Evolutionary conservation across 2,888 invertebrate genomes (phyloP), one percentile per base, ranked within the genome.

Genomic region (Tiliacea citrago): DNA sequence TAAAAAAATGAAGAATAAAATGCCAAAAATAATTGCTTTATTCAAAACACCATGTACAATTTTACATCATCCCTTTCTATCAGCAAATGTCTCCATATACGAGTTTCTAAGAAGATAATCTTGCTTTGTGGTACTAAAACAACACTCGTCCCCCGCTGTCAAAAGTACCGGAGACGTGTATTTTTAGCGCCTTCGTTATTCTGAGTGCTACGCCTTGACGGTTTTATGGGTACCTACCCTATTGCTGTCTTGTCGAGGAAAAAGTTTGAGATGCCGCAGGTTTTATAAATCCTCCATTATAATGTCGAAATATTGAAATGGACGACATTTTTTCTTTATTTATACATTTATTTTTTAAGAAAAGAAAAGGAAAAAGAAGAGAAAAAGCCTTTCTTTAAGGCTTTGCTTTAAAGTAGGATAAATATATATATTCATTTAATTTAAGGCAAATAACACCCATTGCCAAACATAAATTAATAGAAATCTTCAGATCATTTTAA

Each of bases 101-200:
- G 16, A 62, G 42, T 49, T 73, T 53, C 49, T 72, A 47, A 71
- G 67, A 76, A 80, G 81, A 84, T 71, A 74, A 72, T 77, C 76
- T 61, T 66, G 42, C 77, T 68, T 70, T 72, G 74, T 78, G 74
- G 78, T 63, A 66, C 80, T 77, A 80, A 85, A 74, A 85, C 83
- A 85, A 85, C 77, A 75, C 57, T n/a, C n/a, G 10, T 29, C 42
- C 7, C 51, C 35, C 45, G 62, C 68, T 63, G 72, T 58, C 68
- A 67, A 70, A 69, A 71, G 70, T 77, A 68, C 57, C 53, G 10
- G 49, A 58, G 73, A 57, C 61, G 81, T 76, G 77, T 90, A 89
- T 90, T 89, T 90, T 90, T 88, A 88, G 84, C 73, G 29, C 47
- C 81, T 89, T 90, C 89, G 89, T 90, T 90, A 90, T 80, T 63